Percentiles rank a stretch among this genome's conserved stretches.
Conservation (phyloP, 1,140 invertebrate species). For the Scaptomyza pallida region DNA sequence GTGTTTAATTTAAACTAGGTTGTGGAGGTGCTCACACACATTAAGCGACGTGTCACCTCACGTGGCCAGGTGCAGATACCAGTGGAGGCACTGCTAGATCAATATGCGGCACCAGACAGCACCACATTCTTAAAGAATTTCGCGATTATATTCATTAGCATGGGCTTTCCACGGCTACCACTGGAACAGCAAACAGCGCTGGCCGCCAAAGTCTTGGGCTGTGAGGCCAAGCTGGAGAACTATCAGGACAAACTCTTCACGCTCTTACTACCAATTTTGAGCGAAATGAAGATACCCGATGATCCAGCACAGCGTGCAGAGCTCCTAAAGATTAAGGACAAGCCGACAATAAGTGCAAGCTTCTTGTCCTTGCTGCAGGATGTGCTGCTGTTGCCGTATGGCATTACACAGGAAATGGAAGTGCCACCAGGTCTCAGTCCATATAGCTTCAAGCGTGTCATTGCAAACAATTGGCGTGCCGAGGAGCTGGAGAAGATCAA, state of each 20-base stretch:
- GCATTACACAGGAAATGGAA: slow-evolving; percentile 77
- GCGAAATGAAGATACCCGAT: slow-evolving; percentile 88
- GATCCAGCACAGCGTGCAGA: slow-evolving; percentile 87
- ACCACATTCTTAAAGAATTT: slow-evolving; percentile 91
- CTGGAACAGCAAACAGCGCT: slow-evolving; percentile 90
- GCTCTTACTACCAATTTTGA: slow-evolving; percentile 91
- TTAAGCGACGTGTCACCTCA: slow-evolving; percentile 95
- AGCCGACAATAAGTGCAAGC: slow-evolving; percentile 85
- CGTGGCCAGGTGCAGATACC: slow-evolving; percentile 93
- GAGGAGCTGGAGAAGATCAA: slow-evolving; percentile 94
- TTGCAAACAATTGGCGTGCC: slow-evolving; percentile 89
- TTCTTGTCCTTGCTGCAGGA: slow-evolving; percentile 92
- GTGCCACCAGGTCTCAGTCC: slow-evolving; percentile 92
- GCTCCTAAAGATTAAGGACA: slow-evolving; percentile 86
- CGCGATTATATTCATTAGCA: slow-evolving; percentile 96
- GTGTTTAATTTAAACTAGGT: slow-evolving; percentile 86
- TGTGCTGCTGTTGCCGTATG: slow-evolving; percentile 91
- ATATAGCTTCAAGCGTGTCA: slow-evolving; percentile 91
- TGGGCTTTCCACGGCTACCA: slow-evolving; percentile 93
- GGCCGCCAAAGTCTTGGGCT: slow-evolving; percentile 90
- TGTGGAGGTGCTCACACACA: slow-evolving; percentile 96
- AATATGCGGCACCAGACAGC: slow-evolving; percentile 87
- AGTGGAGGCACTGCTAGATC: slow-evolving; percentile 91
- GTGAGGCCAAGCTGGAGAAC: slow-evolving; percentile 91
- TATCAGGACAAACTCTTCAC: slow-evolving; percentile 94